Conservation (phyloP, 2,888 invertebrate species). For the Andrena flavipes region DNA sequence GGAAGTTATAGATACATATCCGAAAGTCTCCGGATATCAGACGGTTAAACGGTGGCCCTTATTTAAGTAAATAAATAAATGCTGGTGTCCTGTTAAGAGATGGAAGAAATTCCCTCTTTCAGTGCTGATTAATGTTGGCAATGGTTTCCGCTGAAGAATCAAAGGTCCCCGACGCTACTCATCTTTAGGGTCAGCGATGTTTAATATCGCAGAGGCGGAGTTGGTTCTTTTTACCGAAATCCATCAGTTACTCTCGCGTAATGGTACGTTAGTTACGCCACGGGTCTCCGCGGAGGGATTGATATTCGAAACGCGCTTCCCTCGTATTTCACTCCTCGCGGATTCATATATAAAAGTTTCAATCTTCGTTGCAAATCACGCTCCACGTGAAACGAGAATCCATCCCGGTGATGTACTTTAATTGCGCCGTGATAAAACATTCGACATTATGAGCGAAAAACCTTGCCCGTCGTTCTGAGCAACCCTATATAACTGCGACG, state of each 20-base stretch:
- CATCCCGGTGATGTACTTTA: conserved; percentile 4
- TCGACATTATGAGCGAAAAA: background rate
- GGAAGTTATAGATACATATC: no score
- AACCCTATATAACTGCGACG: background rate
- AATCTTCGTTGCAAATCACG: background rate
- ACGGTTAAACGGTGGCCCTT: no score
- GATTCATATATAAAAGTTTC: conserved; percentile 2
- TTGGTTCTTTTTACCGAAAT: conserved; percentile 6
- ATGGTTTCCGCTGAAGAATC: background rate
- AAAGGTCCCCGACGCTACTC: conserved; percentile 5
- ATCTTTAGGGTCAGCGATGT: background rate
- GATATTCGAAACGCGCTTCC: conserved; percentile 17
- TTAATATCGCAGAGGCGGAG: background rate
- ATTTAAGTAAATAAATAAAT: no score
- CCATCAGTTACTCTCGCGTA: conserved; percentile 1
- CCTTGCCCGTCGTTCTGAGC: conserved; percentile 7
- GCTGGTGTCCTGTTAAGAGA: background rate
- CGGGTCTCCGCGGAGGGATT: background rate
- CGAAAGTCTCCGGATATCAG: no score
- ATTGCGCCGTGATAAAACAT: conserved; percentile 34
- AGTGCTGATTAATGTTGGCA: conserved; percentile 1
- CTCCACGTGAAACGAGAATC: background rate
- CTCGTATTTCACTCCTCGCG: background rate
- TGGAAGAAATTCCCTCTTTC: background rate
- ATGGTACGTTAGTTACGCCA: conserved; percentile 9